Percentiles rank a stretch among this genome's conserved stretches.
Evolutionary conservation across 2,113 vertebrate genomes (phyloP).

Genomic region (Anolis carolinensis): DNA sequence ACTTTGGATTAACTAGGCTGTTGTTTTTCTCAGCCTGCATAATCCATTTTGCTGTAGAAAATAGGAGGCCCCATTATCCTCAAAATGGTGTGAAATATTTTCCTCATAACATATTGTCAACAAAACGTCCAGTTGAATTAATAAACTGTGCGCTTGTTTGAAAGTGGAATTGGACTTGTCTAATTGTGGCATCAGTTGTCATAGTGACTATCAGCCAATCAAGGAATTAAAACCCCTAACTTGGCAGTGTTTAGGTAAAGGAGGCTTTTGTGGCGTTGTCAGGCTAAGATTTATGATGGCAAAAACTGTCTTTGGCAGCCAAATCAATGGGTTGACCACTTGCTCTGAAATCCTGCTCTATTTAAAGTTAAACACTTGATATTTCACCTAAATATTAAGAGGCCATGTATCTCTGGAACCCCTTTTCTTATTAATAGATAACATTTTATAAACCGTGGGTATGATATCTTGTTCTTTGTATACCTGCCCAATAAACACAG

Average conservation of each 20-base stretch:
- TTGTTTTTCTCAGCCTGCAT: conserved; percentile 74
- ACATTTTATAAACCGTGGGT: conserved; percentile 81
- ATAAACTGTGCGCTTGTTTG: conserved; percentile 88
- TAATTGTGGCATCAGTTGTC: conserved; percentile 95
- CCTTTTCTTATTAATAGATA: conserved; percentile 82
- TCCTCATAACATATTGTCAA: conserved; percentile 79
- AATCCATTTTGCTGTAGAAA: conserved; percentile 79
- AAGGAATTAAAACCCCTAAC: conserved; percentile 87
- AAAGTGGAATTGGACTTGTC: conserved; percentile 92
- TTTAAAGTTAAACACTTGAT: conserved; percentile 87
- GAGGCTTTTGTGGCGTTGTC: conserved; percentile 90
- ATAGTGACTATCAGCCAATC: conserved; percentile 94
- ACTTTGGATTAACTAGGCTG: conserved; percentile 75
- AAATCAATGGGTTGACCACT: conserved; percentile 87
- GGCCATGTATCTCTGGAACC: conserved; percentile 71
- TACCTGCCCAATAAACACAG: conserved; percentile 75
- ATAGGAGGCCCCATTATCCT: conserved; percentile 75
- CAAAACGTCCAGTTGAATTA: conserved; percentile 85
- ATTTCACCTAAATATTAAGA: conserved; percentile 81
- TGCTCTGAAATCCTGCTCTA: conserved; percentile 77
- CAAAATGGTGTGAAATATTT: conserved; percentile 80
- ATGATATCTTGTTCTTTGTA: conserved; percentile 75
- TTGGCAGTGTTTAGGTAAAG: conserved; percentile 91
- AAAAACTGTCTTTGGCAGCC: conserved; percentile 93
- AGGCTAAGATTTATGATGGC: conserved; percentile 92